Base-by-base conservation (phyloP, 1,140 invertebrate species). In the Chelonus insularis region DNA sequence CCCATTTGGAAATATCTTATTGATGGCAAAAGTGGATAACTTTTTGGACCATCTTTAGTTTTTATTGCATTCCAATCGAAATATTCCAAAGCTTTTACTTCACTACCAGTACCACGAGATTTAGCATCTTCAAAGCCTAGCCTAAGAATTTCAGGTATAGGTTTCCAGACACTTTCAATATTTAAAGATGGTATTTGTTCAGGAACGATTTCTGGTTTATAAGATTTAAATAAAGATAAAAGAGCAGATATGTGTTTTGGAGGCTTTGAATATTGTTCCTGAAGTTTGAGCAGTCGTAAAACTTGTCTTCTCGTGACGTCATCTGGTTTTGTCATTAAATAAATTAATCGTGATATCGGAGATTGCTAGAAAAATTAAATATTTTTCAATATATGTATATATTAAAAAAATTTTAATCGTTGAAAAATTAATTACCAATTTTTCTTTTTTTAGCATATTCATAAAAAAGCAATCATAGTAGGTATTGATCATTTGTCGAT, bases 131-230 rank as follows among this genome's bases (percentile, higher is more conserved):
- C 68, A 37, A 81, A 72, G 25, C 65, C 66, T 23, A 56, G 4
- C 47, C 65, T 65, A n/a, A 81, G 58, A 20, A 41, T 32, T 61
- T 78, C 72, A 14, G 74, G 69, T 41, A 81, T 66, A 6, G 72
- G 64, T 50, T 64, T 76, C 78, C 79, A 82, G 21, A 72, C 66
- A 58, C 72, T 76, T 66, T 79, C 76, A 57, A 78, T 65, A 59
- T 79, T 81, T 25, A 78, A 66, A 5, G 78, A 65, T 14, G 65
- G 34, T 45, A 81, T 71, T 58, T 69, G 75, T 57, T 82, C 80
- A 14, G 80, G 80, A 0, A 82, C 81, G 45, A 76, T 69, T 63
- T 82, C 79, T 18, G 81, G 79, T 63, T 79, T 82, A 34, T 79
- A 82, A 1, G 77, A 79, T 58, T 82, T 82, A 52, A 76, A 82